Evolutionary conservation across 2,797 vertebrate species (phyloP).

Genomic region (Morelia viridis): DNA sequence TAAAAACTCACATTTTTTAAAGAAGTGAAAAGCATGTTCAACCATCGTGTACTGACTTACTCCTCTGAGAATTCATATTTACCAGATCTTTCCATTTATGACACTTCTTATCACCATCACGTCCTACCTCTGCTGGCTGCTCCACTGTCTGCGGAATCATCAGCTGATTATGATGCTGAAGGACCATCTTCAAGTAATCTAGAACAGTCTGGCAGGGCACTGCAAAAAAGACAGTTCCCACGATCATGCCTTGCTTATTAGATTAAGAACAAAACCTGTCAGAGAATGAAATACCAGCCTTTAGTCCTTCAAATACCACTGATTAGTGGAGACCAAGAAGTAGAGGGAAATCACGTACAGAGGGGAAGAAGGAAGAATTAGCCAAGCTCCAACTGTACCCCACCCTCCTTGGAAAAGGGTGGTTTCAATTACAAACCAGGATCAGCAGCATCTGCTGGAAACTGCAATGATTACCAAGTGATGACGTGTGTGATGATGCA

Average conservation of each 20-base stretch:
- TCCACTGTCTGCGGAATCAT: conserved; percentile 85
- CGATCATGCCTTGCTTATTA: neutral
- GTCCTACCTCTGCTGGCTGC: conserved; percentile 89
- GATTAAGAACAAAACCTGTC: conserved; percentile 24
- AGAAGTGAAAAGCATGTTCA: neutral
- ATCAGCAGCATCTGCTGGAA: too few species aligned
- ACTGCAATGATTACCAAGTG: too few species aligned
- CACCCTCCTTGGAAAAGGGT: too few species aligned
- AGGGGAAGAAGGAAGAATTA: neutral
- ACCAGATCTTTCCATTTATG: neutral
- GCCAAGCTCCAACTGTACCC: neutral
- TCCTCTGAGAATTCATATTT: neutral
- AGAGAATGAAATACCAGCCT: conserved; percentile 35
- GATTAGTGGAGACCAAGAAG: neutral
- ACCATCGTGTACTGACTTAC: neutral
- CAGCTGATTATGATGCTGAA: conserved; percentile 95
- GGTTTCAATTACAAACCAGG: too few species aligned
- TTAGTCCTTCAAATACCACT: neutral
- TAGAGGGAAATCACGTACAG: neutral
- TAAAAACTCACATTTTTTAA: conserved; percentile 5
- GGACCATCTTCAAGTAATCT: conserved; percentile 94
- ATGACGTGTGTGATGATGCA: too few species aligned
- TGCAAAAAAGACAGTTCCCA: conserved; percentile 69
- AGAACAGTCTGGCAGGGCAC: conserved; percentile 95
- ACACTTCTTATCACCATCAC: neutral